A percentile compares a stretch with the other conserved stretches of the same genome.
Evolutionary conservation across 2,113 vertebrate species (phyloP).

Genomic region (Beaufortia kweichowensis): DNA sequence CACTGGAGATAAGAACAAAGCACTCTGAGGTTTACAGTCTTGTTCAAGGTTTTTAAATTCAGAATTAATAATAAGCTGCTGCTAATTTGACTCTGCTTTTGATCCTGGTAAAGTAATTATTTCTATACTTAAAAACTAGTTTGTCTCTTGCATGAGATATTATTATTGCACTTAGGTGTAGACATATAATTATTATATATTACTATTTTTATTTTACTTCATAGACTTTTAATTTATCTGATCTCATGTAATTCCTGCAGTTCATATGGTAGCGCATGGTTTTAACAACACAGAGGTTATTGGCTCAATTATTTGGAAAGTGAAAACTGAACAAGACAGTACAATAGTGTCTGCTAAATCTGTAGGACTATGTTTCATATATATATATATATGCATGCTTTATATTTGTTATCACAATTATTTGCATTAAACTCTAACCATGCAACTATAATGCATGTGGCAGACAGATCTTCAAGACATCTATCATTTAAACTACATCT

Average conservation of each 20-base stretch:
- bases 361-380: too few relatives aligned
- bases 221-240: too few relatives aligned
- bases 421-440: too few relatives aligned
- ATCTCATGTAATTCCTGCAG: too few relatives aligned
- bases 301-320: too few relatives aligned
- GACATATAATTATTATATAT: conserved; percentile 31
- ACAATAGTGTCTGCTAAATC: too few relatives aligned
- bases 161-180: too few relatives aligned
- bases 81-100: conserved; percentile 75
- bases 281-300: too few relatives aligned
- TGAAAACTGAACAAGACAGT: too few relatives aligned
- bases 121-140: conserved; percentile 63
- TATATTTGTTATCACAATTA: too few relatives aligned
- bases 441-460: not conserved
- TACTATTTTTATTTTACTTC: conserved; percentile 8
- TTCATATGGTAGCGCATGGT: too few relatives aligned
- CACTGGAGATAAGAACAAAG: conserved; percentile 73
- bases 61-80: conserved; percentile 73
- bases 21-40: conserved; percentile 68
- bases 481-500: not conserved
- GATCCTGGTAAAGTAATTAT: conserved; percentile 69
- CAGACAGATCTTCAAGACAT: conserved; percentile 1
- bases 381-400: too few relatives aligned
- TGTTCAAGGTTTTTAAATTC: conserved; percentile 70
- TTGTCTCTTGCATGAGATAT: conserved; percentile 65